Evolutionary conservation across 2,888 invertebrate species (phyloP), one percentile per base, ranked within the genome.

Genomic region (Eucriotettix oculatus): DNA sequence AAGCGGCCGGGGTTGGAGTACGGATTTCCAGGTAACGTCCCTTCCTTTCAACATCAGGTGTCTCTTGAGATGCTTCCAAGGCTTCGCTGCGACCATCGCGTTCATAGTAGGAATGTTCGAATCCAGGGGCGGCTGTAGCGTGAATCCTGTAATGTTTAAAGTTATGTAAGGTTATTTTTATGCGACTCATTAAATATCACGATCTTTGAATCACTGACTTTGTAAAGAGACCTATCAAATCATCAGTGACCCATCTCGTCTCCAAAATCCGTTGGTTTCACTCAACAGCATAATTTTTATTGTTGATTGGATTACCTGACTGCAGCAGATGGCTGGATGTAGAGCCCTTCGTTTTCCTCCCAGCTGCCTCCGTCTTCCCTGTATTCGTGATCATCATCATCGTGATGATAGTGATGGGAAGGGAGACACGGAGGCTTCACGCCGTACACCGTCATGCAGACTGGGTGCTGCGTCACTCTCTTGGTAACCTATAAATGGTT

Each of bases 341-440:
- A 48, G 48, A 12, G 48, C 14, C 48, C 48, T 48, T 29, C 29
- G 29, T 29, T 29, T 29, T 48, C 48, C 48, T 48, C 48, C 48
- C 48, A n/a, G 48, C n/a, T 14, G 48, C 12, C 12, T 48, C n/a
- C 48, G 12, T 48, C 48, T n/a, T 48, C 48, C 7, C 29, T 29
- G 29, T 29, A 29, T 48, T 48, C 48, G 12, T 48, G 48, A 12
- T 14, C 48, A 14, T 48, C 48, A 14, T 48, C n/a, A n/a, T 12
- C 14, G n/a, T 48, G 48, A 12, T 48, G 12, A 12, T 48, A 14
- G 48, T 14, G n/a, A 9, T 48, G 48, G n/a, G 48, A n/a, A n/a
- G 61, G 64, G 40, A 64, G 60, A 52, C 65, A 65, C 1, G 65
- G 63, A 5, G 65, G 65, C 44, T 62, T 63, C 48, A 63, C 62